Base-by-base conservation (phyloP, 2,888 invertebrate genomes). In the Anarsia innoxiella region DNA sequence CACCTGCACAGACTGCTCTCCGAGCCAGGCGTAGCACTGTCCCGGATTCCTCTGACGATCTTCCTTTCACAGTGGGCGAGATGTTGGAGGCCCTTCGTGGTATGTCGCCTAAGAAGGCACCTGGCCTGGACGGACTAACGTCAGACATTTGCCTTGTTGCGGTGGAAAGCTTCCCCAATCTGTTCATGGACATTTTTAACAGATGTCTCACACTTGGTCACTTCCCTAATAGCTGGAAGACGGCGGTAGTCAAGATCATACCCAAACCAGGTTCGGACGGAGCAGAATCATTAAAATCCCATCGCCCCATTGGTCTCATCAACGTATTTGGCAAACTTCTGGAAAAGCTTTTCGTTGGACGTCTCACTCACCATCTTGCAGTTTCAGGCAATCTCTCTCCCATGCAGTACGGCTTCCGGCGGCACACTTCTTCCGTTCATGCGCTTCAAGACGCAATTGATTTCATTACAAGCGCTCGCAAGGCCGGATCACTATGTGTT, bases 221-320 rank as follows among this genome's bases (percentile, higher is more conserved):
- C 9, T 49, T 49, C 15, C 49, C 49, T 1, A 31, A 8, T 3
- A 4, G n/a, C 1, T 50, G 50, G 50, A 48, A 46, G 23, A 12
- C 13, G 9, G 46, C 44, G 0, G 29, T 11, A 1, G 37, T 50
- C 3, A 27, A 13, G 4, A n/a, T 43, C 2, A 19, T 50, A 2
- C 36, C 35, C 3, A 50, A 50, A 16, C 29, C 40, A 1, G 42
- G 44, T 0, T 44, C 45, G 19, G 38, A 36, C 2, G 41, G 39
- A 9, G 31, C 30, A 2, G 26, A 23, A 6, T 10, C 36, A 8
- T 12, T 25, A 2, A 40, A 41, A 9, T 41, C 37, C 6, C 46
- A 42, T 27, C 29, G 48, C 8, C 31, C 37, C 1, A 31, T 31
- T 9, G 31, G 31, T 3, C 13, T 37, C 9, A 6, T 31, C 3